phyloP scores from a whole-genome alignment of 2,113 vertebrate species.

The Phrynosoma blainvillii region DNA sequence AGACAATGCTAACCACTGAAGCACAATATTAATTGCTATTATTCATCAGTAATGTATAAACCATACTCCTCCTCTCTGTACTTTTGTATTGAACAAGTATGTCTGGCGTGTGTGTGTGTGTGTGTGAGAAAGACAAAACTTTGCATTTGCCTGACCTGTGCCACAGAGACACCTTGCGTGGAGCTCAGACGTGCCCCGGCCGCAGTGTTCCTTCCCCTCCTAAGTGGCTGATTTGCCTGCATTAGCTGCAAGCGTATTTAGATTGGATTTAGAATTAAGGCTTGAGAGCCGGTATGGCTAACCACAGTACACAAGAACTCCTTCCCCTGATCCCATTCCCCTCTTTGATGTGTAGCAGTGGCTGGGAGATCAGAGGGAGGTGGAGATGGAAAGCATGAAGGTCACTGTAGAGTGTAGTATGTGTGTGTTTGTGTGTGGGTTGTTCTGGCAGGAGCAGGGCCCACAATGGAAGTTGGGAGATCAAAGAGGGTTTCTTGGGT shows the following conservation, averaged over 20 bases:
- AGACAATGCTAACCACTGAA: background rate
- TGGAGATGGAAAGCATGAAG: conserved; percentile 45
- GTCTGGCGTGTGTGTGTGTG: background rate
- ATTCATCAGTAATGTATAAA: background rate
- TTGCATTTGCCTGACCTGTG: background rate
- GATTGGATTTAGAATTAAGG: conserved; percentile 61
- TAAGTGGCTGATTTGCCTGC: conserved; percentile 5
- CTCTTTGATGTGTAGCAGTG: conserved; percentile 61
- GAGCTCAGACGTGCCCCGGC: background rate
- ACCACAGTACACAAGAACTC: conserved; percentile 52
- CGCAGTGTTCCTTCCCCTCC: background rate
- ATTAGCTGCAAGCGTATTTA: conserved; percentile 39
- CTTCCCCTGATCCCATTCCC: conserved; percentile 1
- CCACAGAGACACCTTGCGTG: background rate
- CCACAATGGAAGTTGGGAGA: conserved; percentile 42
- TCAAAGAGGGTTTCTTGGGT: conserved; percentile 55
- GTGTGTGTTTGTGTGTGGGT: conserved; percentile 16
- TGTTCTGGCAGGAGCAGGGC: conserved; percentile 13
- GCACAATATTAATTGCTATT: background rate
- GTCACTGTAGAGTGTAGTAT: conserved; percentile 39
- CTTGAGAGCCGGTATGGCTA: conserved; percentile 38
- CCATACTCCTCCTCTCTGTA: background rate
- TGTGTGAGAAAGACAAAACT: background rate
- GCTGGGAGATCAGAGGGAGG: conserved; percentile 66
- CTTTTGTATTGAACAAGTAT: background rate